phyloP scores from a whole-genome alignment of 2,888 invertebrate species.

The Sphinx pinastri region DNA sequence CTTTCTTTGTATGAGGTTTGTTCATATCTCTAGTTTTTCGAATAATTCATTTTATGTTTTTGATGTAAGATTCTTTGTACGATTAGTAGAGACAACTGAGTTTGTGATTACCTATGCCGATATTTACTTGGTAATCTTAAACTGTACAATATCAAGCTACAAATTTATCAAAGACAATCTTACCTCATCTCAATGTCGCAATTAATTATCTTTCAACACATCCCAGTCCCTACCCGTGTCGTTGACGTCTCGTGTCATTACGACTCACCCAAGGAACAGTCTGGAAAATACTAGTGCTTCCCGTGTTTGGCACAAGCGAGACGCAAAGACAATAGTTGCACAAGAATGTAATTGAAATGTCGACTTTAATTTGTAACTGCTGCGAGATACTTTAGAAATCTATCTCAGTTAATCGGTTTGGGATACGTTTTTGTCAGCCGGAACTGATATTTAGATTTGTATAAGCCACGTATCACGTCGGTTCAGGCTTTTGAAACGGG shows the following conservation, averaged over 20 bases:
- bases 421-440: neutral
- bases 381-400: conserved; percentile 43
- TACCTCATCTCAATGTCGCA: no score
- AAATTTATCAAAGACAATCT: no score
- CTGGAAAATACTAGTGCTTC: conserved; percentile 19
- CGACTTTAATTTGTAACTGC: conserved; percentile 73
- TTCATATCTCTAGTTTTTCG: conserved; percentile 2
- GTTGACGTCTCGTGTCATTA: conserved; percentile 10
- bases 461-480: conserved; percentile 8
- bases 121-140: no score
- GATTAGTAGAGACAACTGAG: no score
- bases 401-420: conserved; percentile 27
- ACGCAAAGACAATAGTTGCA: conserved; percentile 68
- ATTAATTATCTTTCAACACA: no score
- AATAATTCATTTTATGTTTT: neutral
- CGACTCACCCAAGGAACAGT: conserved; percentile 27
- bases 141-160: no score
- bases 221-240: neutral
- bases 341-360: conserved; percentile 82
- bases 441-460: conserved; percentile 10
- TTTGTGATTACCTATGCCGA: no score
- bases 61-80: neutral
- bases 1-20: conserved; percentile 37
- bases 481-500: conserved; percentile 11
- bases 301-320: conserved; percentile 41